phyloP scores from a whole-genome alignment of 2,113 vertebrate genomes.

The Andinoacara biseriatus region DNA sequence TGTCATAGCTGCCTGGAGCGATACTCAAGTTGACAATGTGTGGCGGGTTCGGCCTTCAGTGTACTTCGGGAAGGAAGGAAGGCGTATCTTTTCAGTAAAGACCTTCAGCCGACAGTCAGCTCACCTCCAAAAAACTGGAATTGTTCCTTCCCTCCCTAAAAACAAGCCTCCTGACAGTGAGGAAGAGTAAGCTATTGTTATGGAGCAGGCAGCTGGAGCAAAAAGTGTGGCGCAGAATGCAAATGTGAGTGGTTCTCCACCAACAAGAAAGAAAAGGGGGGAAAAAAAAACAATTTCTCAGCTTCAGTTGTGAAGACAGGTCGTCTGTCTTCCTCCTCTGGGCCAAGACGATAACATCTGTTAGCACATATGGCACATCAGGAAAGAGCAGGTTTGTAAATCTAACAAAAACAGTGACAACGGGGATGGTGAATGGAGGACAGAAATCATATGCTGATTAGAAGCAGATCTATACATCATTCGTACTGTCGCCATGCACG shows the following conservation, averaged over 20 bases:
- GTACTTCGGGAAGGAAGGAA: slow-evolving; percentile 17
- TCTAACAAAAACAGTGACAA: slow-evolving; percentile 75
- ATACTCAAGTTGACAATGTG: slow-evolving; percentile 27
- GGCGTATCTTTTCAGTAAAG: slow-evolving; percentile 13
- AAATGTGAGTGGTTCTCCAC: slow-evolving; percentile 47
- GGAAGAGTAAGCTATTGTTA: slow-evolving; percentile 54
- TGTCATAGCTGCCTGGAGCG: background rate
- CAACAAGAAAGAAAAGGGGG: background rate
- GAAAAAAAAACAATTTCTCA: slow-evolving; percentile 71
- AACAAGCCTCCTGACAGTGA: slow-evolving; percentile 50
- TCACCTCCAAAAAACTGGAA: slow-evolving; percentile 25
- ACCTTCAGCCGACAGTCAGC: slow-evolving; percentile 20
- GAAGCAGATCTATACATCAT: slow-evolving; percentile 44
- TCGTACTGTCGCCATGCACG: slow-evolving; percentile 7
- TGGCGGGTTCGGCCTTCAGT: background rate
- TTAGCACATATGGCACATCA: slow-evolving; percentile 76
- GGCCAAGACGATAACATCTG: slow-evolving; percentile 78
- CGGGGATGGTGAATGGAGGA: slow-evolving; percentile 49
- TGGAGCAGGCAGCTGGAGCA: slow-evolving; percentile 59
- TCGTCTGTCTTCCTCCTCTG: slow-evolving; percentile 79
- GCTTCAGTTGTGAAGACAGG: slow-evolving; percentile 78
- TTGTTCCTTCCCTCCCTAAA: slow-evolving; percentile 34
- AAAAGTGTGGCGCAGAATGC: slow-evolving; percentile 61
- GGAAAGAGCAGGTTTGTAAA: slow-evolving; percentile 71
- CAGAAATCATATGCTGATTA: slow-evolving; percentile 67